Percentiles rank a stretch among this genome's conserved stretches.
Conservation (phyloP, 2,797 vertebrate genomes). For the Enteromius viviparus region DNA sequence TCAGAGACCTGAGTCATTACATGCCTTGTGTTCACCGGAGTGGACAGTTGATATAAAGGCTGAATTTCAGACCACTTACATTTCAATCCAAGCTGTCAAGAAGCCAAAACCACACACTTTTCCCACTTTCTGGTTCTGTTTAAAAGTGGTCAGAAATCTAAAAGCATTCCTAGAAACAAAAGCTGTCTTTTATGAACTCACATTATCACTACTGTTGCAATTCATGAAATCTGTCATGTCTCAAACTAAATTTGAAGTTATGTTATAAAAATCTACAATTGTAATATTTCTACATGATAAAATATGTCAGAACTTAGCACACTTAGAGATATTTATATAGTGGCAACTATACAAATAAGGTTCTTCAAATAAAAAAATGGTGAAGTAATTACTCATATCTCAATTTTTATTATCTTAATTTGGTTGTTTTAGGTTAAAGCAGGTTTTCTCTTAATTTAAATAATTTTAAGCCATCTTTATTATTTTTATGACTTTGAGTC, state of each 20-base stretch:
- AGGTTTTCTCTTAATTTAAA: no score
- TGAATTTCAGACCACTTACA: slow-evolving; percentile 12
- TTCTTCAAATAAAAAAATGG: no score
- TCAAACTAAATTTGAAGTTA: not conserved
- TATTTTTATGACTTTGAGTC: not conserved
- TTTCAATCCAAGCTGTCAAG: slow-evolving; percentile 2
- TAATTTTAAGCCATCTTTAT: not conserved
- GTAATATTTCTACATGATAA: no score
- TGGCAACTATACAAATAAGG: no score
- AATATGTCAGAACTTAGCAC: no score
- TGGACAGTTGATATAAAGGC: slow-evolving; percentile 19
- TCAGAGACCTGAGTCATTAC: slow-evolving; percentile 30
- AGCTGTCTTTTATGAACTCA: not conserved
- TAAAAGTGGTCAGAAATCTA: slow-evolving; percentile 1
- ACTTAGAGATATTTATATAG: no score
- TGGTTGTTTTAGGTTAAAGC: not conserved
- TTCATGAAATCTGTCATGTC: not conserved
- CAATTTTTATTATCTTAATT: not conserved
- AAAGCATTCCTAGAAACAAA: not conserved
- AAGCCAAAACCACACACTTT: slow-evolving; percentile 13
- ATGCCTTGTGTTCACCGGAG: slow-evolving; percentile 43
- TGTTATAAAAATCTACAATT: no score
- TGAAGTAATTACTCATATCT: not conserved
- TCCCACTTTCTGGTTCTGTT: not conserved
- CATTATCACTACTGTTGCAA: not conserved